Evolutionary conservation across 2,797 vertebrate genomes (phyloP).

Genomic region (Rhodeus uyekii): DNA sequence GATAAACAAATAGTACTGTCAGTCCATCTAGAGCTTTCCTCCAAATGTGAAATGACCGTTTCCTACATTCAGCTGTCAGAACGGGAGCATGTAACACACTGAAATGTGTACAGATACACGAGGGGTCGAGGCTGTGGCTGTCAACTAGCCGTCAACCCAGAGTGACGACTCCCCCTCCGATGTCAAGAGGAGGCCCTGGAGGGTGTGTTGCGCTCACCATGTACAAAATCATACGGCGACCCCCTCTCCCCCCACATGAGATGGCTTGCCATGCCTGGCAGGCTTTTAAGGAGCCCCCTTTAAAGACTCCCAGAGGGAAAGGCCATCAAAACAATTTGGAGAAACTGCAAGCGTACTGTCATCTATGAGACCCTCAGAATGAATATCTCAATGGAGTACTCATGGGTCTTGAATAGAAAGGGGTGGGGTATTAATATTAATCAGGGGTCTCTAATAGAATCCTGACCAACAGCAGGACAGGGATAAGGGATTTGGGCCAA

Average conservation of each 20-base stretch:
- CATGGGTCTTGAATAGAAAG: slow-evolving; percentile 61
- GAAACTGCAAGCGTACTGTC: slow-evolving; percentile 64
- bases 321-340: slow-evolving; percentile 68
- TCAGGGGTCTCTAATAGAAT: slow-evolving; percentile 62
- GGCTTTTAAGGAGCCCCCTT: slow-evolving; percentile 47
- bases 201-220: slow-evolving; percentile 58
- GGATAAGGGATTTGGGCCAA: slow-evolving; percentile 54
- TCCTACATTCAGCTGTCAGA: slow-evolving; percentile 37
- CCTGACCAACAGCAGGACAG: slow-evolving; percentile 49
- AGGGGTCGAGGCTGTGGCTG: slow-evolving; percentile 49
- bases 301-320: slow-evolving; percentile 66
- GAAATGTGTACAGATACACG: slow-evolving; percentile 46
- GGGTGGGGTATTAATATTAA: slow-evolving; percentile 69
- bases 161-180: slow-evolving; percentile 52
- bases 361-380: slow-evolving; percentile 66
- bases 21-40: slow-evolving; percentile 26
- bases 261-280: slow-evolving; percentile 44
- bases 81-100: slow-evolving; percentile 36
- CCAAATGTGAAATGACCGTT: slow-evolving; percentile 35
- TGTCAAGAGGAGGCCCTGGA: slow-evolving; percentile 68
- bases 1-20: slow-evolving; percentile 43
- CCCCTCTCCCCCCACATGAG: slow-evolving; percentile 26
- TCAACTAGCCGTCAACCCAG: slow-evolving; percentile 46
- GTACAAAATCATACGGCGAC: slow-evolving; percentile 52
- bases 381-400: slow-evolving; percentile 69